Conservation (phyloP, 2,888 invertebrate genomes). For the Pecten maximus region DNA sequence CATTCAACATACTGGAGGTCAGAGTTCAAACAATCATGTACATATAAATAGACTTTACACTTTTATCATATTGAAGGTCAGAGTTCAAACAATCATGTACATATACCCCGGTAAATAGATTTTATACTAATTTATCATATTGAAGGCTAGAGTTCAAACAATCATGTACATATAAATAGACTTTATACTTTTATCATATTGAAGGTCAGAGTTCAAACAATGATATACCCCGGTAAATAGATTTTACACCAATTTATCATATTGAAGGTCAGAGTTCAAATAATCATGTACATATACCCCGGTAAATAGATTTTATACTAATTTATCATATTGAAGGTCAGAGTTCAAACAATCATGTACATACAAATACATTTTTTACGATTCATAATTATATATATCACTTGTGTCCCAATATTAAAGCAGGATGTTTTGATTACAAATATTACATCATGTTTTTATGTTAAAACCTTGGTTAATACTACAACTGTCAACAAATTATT, state of each 20-base stretch:
- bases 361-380: no score
- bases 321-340: no score
- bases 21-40: background rate
- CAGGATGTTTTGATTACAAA: no score
- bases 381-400: no score
- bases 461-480: no score
- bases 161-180: background rate
- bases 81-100: background rate
- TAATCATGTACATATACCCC: no score
- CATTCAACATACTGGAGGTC: constrained; percentile 73
- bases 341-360: no score
- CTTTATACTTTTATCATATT: background rate
- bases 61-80: background rate
- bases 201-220: background rate
- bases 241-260: background rate
- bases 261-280: background rate
- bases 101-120: no score
- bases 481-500: no score
- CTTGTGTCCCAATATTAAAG: no score
- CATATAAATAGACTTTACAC: background rate
- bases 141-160: background rate
- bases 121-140: background rate
- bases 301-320: no score
- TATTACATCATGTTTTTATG: no score
- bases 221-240: background rate